Evolutionary conservation across 1,140 invertebrate species (phyloP).

Genomic region (Sycophila sp.): DNA sequence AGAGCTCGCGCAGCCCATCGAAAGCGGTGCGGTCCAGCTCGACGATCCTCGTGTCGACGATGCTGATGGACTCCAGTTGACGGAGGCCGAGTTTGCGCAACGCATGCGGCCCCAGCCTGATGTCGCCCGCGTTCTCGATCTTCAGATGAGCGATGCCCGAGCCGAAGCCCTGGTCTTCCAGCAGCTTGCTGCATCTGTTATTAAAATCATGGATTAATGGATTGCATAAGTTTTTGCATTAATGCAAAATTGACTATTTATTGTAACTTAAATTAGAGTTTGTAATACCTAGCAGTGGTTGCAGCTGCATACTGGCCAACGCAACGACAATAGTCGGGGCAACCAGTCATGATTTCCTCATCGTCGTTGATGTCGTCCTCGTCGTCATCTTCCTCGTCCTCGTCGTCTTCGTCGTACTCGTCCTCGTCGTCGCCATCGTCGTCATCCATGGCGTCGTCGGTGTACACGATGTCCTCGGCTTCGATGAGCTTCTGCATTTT

Average conservation of each 20-base stretch:
- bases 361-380: constrained; percentile 55
- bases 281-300: constrained; percentile 63
- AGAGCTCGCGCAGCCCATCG: constrained; percentile 72
- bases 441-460: constrained; percentile 44
- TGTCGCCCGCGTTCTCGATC: constrained; percentile 53
- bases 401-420: constrained; percentile 51
- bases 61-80: constrained; percentile 59
- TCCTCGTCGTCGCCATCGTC: constrained; percentile 50
- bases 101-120: constrained; percentile 54
- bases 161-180: constrained; percentile 55
- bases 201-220: neutral
- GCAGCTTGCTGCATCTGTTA: constrained; percentile 57
- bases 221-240: too few relatives aligned
- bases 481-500: constrained; percentile 50
- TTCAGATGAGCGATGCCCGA: constrained; percentile 54
- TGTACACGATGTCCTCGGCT: constrained; percentile 50
- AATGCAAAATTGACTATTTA: too few relatives aligned
- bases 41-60: constrained; percentile 57
- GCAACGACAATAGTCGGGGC: constrained; percentile 58
- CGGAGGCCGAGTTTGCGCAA: constrained; percentile 55
- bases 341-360: constrained; percentile 51
- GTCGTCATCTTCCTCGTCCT: constrained; percentile 51
- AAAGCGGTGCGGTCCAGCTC: constrained; percentile 69
- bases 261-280: too few relatives aligned
- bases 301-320: constrained; percentile 60